Conservation (phyloP, 2,113 vertebrate genomes). For the Psittacus erithacus region DNA sequence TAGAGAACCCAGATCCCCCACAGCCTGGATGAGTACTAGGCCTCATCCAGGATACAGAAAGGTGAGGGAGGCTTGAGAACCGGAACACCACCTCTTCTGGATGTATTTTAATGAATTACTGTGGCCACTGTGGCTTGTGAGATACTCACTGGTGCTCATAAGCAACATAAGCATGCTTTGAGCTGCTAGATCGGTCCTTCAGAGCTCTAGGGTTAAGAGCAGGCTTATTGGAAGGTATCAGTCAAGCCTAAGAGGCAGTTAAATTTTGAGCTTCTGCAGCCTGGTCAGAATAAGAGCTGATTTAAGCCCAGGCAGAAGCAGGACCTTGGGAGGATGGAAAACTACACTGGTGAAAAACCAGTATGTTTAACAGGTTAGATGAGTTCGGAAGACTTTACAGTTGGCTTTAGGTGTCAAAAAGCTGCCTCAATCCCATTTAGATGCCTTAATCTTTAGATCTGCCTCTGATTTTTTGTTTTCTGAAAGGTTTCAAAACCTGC, state of each 20-base stretch:
- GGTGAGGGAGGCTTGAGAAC: background rate
- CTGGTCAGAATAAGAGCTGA: background rate
- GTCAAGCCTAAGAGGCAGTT: background rate
- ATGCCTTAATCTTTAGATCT: background rate
- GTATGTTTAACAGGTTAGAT: background rate
- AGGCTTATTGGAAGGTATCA: background rate
- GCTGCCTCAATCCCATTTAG: background rate
- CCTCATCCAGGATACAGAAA: background rate
- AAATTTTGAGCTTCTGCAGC: background rate
- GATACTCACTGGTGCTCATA: background rate
- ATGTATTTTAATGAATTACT: background rate
- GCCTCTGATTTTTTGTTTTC: background rate
- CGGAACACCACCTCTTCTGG: background rate
- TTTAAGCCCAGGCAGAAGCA: background rate
- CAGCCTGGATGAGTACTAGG: background rate
- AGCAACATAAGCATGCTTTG: background rate
- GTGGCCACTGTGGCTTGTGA: background rate
- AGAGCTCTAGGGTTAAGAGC: background rate
- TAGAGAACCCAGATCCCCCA: background rate
- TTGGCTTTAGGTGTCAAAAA: background rate
- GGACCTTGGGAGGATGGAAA: background rate
- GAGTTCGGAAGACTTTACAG: background rate
- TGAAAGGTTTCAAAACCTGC: background rate
- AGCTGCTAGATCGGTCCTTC: background rate
- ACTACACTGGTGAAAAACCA: background rate